Evolutionary conservation across 2,797 vertebrate genomes (phyloP), one percentile per base, ranked within the genome.

Genomic region (Dallia pectoralis): DNA sequence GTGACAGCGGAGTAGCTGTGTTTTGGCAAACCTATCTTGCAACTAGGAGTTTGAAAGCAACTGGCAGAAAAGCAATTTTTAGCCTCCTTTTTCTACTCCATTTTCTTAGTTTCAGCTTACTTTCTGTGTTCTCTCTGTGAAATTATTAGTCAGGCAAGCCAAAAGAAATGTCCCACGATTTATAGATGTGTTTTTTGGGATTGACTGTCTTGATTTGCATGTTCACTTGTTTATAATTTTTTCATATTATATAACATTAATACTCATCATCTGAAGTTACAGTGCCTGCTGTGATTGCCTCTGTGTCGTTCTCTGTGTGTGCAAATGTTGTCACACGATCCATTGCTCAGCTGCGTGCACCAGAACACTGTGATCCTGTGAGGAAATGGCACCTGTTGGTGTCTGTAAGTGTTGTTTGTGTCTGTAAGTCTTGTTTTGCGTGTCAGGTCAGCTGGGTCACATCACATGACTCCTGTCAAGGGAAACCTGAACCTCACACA

Each of bases 301-400:
- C 40, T 11, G n/a, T n/a, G 40, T 44, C 40, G 11, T 44, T 44
- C 40, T 44, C 40, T 44, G 40, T 12, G 40, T 44, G 40, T 7
- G 40, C 14, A 44, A 44, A 44, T 44, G 40, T 44, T 12, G 14
- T 44, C 40, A 18, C 15, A 27, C 61, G 4, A 63, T 8, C 53
- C 22, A n/a, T 25, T 56, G 29, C 25, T 30, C 61, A 16, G 32
- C 27, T 0, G 53, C n/a, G 5, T 5, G 53, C n/a, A 27, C 32
- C 27, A 9, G 19, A n/a, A 12, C 36, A 30, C 51, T 49, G 8
- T 67, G 70, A 63, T 32, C 73, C 68, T 49, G 27, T 51, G 61
- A 51, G 69, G 62, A 73, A 71, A 59, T 18, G 8, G 40, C 82
- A 81, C 77, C 82, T 79, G 79, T 59, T 65, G 32, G 61, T 56